These are phyloP conservation scores for Corythaixoides concolor DNA, from an alignment of 2,113 vertebrate species.

Conservation along the genomic window DNA sequence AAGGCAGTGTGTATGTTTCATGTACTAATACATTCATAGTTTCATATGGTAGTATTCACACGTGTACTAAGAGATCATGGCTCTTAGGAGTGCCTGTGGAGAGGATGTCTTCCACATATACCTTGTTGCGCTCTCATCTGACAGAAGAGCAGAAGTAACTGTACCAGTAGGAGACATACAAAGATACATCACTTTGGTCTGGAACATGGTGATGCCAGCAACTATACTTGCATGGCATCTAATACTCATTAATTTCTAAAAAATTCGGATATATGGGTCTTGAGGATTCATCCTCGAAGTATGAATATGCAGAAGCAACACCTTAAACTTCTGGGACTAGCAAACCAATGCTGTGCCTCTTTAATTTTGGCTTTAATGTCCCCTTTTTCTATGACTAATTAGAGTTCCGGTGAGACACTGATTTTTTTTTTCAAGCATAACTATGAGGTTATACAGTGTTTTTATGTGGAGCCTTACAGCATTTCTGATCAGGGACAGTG, in stretches of 20 bases:
- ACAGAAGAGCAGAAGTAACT: neutral
- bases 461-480: neutral
- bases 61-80: neutral
- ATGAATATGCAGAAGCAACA: neutral
- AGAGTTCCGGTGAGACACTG: neutral
- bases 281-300: neutral
- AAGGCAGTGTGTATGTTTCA: neutral
- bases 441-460: neutral
- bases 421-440: neutral
- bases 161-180: neutral
- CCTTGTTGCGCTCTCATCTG: neutral
- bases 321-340: neutral
- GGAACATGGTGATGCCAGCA: neutral
- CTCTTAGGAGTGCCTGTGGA: neutral
- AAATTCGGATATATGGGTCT: neutral
- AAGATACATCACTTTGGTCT: neutral
- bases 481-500: neutral
- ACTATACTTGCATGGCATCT: neutral
- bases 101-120: rapidly evolving
- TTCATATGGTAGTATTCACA: neutral
- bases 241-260: neutral
- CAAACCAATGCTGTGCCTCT: neutral
- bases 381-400: neutral
- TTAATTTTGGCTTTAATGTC: neutral
- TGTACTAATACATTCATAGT: too few relatives aligned